These are phyloP conservation scores for Epirrhoe tristata DNA, from an alignment of 2,888 invertebrate species.

Conservation along the genomic window DNA sequence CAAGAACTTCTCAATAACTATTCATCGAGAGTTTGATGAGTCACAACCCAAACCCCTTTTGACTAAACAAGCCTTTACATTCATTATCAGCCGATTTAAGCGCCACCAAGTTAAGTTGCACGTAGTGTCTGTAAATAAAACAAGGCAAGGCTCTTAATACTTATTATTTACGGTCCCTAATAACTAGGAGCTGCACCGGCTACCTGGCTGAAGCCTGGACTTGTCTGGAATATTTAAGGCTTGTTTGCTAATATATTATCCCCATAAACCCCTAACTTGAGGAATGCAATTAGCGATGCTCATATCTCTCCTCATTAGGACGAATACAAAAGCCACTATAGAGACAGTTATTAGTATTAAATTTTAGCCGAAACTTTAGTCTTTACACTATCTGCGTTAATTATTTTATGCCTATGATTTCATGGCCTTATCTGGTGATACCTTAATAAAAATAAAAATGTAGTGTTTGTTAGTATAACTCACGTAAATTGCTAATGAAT, in stretches of 20 bases:
- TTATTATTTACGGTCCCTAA: constrained; percentile 81
- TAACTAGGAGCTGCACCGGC: constrained; percentile 63
- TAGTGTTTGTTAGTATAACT: no score
- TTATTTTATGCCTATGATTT: not conserved
- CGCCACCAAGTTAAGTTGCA: constrained; percentile 55
- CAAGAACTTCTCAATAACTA: no score
- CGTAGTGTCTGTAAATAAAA: constrained; percentile 76
- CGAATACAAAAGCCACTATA: constrained; percentile 30
- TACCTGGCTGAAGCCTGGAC: constrained; percentile 58
- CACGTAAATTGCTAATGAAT: no score
- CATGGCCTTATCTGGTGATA: not conserved
- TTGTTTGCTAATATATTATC: constrained; percentile 53
- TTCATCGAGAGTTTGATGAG: no score
- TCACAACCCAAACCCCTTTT: not conserved
- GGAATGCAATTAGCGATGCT: constrained; percentile 39
- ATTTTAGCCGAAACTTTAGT: constrained; percentile 15
- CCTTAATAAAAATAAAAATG: no score
- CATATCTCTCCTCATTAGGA: constrained; percentile 38
- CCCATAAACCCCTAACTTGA: constrained; percentile 38
- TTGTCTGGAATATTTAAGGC: constrained; percentile 74
- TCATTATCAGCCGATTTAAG: constrained; percentile 18
- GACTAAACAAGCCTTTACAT: constrained; percentile 10
- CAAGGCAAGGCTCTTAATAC: constrained; percentile 72
- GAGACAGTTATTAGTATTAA: constrained; percentile 21
- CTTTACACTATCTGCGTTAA: not conserved